These are phyloP conservation scores for Centropristis striata DNA, from an alignment of 2,113 vertebrate genomes.

Conservation along the genomic window DNA sequence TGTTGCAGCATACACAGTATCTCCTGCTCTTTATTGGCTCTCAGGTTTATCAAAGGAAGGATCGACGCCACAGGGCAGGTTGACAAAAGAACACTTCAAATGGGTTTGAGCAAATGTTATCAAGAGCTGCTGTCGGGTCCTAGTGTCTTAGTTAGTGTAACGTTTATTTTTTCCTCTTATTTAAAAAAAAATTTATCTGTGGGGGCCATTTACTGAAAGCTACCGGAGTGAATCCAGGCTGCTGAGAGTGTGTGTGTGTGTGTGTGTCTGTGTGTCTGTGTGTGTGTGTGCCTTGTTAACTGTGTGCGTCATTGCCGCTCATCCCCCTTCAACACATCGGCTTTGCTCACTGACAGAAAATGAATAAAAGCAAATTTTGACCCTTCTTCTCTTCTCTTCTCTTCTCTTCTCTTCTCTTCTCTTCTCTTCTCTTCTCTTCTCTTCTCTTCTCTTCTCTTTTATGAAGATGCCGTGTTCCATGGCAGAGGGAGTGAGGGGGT, in stretches of 20 bases:
- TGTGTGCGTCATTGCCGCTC: slow-evolving; percentile 21
- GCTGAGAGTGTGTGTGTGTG: not conserved
- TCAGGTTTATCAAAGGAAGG: not conserved
- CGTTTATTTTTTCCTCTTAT: not conserved
- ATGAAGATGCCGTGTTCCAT: not conserved
- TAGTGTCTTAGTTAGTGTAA: not conserved
- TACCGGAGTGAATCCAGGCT: not conserved
- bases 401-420: slow-evolving; percentile 14
- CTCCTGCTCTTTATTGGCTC: not conserved
- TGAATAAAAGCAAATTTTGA: slow-evolving; percentile 18
- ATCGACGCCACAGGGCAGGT: slow-evolving; percentile 2
- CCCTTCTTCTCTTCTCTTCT: not conserved
- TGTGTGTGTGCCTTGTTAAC: slow-evolving; percentile 14
- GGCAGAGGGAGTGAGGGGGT: not conserved
- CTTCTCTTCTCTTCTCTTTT: slow-evolving; percentile 22
- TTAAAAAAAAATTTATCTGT: slow-evolving; percentile 9
- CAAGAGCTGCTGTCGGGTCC: not conserved
- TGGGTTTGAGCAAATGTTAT: slow-evolving; percentile 8
- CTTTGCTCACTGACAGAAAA: slow-evolving; percentile 15
- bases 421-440: not conserved
- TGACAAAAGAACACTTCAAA: slow-evolving; percentile 1
- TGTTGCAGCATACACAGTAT: not conserved
- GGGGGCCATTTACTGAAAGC: not conserved
- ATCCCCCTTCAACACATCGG: not conserved
- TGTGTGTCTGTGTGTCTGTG: not conserved